Conservation (phyloP, 1,140 invertebrate genomes). For the Mya arenaria region DNA sequence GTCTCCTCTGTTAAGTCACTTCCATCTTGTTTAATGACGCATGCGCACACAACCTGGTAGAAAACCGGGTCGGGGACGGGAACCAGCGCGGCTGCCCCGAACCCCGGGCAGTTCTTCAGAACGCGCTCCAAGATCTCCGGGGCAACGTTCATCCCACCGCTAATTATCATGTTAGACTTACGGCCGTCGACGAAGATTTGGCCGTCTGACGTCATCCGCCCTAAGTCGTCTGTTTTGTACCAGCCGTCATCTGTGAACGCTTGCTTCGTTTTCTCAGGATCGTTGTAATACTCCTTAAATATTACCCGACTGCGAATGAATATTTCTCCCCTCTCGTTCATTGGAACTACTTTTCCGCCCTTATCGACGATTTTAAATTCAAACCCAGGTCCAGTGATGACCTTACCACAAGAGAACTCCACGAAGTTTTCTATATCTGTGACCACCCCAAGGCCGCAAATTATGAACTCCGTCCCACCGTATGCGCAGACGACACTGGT, state of each 20-base stretch:
- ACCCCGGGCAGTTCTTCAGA: background rate
- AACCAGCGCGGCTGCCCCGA: conserved; percentile 41
- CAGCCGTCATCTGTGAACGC: conserved; percentile 80
- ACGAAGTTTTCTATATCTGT: background rate
- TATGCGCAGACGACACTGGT: background rate
- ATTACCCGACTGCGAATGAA: conserved; percentile 35
- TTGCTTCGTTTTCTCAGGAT: conserved; percentile 79
- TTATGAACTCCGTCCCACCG: background rate
- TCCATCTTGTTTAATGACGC: background rate
- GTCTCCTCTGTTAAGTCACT: background rate
- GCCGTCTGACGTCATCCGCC: conserved; percentile 60
- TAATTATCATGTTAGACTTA: conserved; percentile 46
- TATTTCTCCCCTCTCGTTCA: conserved; percentile 33
- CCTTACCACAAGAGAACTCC: background rate
- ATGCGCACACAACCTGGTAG: conserved; percentile 42
- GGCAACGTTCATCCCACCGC: conserved; percentile 43
- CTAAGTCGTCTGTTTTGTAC: conserved; percentile 80
- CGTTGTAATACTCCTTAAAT: conserved; percentile 87
- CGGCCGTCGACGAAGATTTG: conserved; percentile 40
- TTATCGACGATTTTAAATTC: conserved; percentile 53
- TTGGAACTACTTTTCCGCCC: background rate
- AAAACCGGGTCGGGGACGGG: conserved; percentile 42
- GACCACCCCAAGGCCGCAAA: background rate
- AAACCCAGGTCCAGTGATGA: background rate
- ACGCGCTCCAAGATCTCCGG: conserved; percentile 38